These are phyloP conservation scores for Drosophila recens DNA, from an alignment of 2,888 invertebrate genomes.

Conservation along the genomic window DNA sequence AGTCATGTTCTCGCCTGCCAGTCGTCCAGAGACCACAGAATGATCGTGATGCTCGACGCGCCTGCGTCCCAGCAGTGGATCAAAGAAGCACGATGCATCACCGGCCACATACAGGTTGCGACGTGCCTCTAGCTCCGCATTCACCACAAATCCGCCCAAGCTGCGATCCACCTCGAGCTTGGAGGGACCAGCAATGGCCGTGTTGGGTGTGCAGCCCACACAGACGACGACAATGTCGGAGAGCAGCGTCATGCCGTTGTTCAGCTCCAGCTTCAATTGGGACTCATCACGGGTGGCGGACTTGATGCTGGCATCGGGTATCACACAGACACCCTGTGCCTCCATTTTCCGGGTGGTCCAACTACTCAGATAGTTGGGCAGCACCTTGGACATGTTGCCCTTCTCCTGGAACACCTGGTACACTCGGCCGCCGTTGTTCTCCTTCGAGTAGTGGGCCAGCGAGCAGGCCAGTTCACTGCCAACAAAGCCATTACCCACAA, in stretches of 20 bases:
- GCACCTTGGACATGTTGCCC: conserved; percentile 93
- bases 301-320: conserved; percentile 82
- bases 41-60: conserved; percentile 99
- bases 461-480: conserved; percentile 97
- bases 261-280: conserved; percentile 86
- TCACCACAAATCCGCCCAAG: conserved; percentile 95
- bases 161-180: conserved; percentile 92
- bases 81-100: conserved; percentile 97
- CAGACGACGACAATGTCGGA: conserved; percentile 90
- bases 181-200: conserved; percentile 90
- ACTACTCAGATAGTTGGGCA: conserved; percentile 94
- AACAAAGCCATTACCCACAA: conserved; percentile 97
- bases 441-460: conserved; percentile 88
- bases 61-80: conserved; percentile 93
- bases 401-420: conserved; percentile 93
- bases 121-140: conserved; percentile 95
- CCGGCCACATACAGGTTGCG: conserved; percentile 94
- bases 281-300: conserved; percentile 82
- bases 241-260: conserved; percentile 85
- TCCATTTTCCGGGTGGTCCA: conserved; percentile 93
- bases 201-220: conserved; percentile 93
- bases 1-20: conserved; percentile 99
- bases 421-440: conserved; percentile 86
- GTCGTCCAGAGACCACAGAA: conserved; percentile 96
- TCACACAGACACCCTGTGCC: conserved; percentile 88